Conservation (phyloP, 2,113 vertebrate species). For the Petrocephalus zakoni region DNA sequence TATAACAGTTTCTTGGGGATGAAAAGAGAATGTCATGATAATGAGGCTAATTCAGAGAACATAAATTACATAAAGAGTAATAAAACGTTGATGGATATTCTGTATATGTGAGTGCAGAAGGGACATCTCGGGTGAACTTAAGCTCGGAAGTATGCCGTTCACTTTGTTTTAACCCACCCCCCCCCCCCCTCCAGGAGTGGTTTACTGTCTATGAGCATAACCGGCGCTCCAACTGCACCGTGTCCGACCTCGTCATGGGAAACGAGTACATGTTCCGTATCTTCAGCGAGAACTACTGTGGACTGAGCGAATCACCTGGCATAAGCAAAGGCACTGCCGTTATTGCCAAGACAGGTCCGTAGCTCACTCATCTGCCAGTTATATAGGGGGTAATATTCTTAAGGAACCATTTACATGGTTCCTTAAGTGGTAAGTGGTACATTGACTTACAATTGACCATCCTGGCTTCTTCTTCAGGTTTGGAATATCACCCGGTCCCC, state of each 20-base stretch:
- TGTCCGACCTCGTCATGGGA: conserved; percentile 79
- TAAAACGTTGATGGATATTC: neutral
- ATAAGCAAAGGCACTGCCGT: conserved; percentile 73
- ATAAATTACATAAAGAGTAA: neutral
- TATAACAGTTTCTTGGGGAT: neutral
- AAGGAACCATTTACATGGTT: no score
- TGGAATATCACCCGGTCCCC: conserved; percentile 47
- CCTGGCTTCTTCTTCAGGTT: conserved; percentile 44
- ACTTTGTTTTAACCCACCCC: neutral
- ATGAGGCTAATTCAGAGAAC: neutral
- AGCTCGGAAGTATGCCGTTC: neutral
- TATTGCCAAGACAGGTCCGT: conserved; percentile 69
- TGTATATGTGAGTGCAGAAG: neutral
- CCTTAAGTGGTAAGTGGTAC: no score
- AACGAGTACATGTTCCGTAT: conserved; percentile 82
- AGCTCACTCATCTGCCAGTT: neutral
- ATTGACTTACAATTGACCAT: neutral
- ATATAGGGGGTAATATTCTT: neutral
- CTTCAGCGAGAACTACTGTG: conserved; percentile 77
- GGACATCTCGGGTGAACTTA: neutral
- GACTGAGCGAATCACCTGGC: conserved; percentile 64
- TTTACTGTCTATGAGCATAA: conserved; percentile 80
- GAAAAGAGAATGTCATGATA: neutral
- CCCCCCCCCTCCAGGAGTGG: conserved; percentile 67
- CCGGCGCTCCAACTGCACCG: conserved; percentile 67